Conservation (phyloP, 2,888 invertebrate species). For the Drosophila koepferae region DNA sequence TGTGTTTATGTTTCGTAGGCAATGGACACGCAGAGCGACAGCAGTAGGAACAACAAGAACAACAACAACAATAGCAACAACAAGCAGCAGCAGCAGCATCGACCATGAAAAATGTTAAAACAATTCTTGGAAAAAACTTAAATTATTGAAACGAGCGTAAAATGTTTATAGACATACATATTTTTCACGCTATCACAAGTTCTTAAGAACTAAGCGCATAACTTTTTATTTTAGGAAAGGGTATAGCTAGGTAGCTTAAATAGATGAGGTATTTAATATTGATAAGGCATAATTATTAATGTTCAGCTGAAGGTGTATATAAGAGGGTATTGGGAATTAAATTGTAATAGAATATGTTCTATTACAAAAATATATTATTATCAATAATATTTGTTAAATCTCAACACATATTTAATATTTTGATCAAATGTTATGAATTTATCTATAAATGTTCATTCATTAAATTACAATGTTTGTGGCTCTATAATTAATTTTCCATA, state of each 20-base stretch:
- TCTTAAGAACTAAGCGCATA: conserved; percentile 52
- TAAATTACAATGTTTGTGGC: too few species aligned
- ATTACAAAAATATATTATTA: too few species aligned
- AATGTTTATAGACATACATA: conserved; percentile 50
- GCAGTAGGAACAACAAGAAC: not conserved
- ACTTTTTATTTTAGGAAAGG: conserved; percentile 18
- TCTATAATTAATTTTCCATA: too few species aligned
- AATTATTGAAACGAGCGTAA: conserved; percentile 60
- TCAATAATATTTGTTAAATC: too few species aligned
- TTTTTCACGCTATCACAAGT: conserved; percentile 70
- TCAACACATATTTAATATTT: too few species aligned
- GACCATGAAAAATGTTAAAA: conserved; percentile 64
- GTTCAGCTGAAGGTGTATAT: not conserved
- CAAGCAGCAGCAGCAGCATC: conserved; percentile 27
- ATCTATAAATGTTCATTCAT: too few species aligned
- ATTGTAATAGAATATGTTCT: too few species aligned
- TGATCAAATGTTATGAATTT: too few species aligned
- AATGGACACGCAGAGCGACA: conserved; percentile 44
- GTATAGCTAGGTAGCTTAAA: conserved; percentile 1
- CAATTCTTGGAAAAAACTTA: conserved; percentile 66
- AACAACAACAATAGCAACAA: not conserved
- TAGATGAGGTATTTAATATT: not conserved
- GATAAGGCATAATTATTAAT: not conserved
- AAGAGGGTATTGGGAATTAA: not conserved
- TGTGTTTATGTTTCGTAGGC: conserved; percentile 73